phyloP scores from a whole-genome alignment of 2,797 vertebrate species.

The Macropus fuliginosus region DNA sequence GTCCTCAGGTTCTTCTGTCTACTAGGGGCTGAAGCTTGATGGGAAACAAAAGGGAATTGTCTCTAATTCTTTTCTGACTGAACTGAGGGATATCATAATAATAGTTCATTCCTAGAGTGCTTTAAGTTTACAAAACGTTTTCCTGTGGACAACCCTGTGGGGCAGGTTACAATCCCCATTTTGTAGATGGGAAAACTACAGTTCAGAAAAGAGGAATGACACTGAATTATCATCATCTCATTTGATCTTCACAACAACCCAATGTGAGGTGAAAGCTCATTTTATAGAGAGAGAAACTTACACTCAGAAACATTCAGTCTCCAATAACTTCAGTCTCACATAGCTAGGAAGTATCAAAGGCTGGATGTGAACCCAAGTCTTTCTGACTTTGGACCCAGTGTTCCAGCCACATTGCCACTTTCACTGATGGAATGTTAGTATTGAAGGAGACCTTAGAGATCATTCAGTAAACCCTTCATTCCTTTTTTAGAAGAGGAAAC shows the following conservation, averaged over 20 bases:
- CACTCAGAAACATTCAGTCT: background rate
- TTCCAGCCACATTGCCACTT: background rate
- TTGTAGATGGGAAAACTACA: background rate
- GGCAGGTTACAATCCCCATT: background rate
- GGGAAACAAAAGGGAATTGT: background rate
- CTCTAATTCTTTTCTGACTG: background rate
- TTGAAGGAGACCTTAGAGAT: background rate
- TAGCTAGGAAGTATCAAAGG: background rate
- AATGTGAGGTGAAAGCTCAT: background rate
- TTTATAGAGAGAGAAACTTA: background rate
- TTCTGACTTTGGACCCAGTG: background rate
- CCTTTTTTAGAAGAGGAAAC: background rate
- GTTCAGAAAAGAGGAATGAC: background rate
- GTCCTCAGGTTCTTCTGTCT: background rate
- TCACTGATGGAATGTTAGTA: background rate
- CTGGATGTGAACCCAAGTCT: background rate
- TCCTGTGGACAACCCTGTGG: background rate
- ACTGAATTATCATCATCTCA: background rate
- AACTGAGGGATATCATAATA: background rate
- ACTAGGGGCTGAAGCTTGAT: background rate
- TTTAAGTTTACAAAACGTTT: background rate
- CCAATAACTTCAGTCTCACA: background rate
- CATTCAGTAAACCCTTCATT: background rate
- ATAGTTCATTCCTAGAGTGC: background rate
- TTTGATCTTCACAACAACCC: background rate